These are phyloP conservation scores for Pogoniulus pusillus DNA, from an alignment of 2,797 vertebrate species.

Conservation along the genomic window DNA sequence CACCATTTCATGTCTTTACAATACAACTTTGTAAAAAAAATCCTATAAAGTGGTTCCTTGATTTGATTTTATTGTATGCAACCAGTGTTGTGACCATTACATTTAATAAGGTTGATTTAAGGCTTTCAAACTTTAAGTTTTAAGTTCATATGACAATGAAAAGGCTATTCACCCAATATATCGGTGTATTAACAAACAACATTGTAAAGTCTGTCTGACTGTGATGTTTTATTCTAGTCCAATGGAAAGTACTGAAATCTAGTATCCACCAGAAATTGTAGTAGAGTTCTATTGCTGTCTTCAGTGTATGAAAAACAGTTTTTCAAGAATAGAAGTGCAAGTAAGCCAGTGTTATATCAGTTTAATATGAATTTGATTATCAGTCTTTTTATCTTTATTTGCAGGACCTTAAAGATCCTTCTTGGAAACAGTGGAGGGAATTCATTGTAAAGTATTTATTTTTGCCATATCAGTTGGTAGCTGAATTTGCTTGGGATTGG, in stretches of 20 bases:
- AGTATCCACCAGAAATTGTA: neutral
- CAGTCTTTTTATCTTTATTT: neutral
- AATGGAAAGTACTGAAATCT: neutral
- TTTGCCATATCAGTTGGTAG: slow-evolving; percentile 92
- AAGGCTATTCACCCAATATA: neutral
- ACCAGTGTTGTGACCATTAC: neutral
- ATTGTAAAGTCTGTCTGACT: neutral
- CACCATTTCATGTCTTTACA: neutral
- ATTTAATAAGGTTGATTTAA: neutral
- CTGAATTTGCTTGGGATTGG: slow-evolving; percentile 97
- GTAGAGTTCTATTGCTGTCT: neutral
- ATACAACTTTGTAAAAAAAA: neutral
- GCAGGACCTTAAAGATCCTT: slow-evolving; percentile 83
- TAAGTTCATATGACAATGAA: neutral
- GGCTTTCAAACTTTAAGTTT: neutral
- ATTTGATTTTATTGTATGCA: neutral
- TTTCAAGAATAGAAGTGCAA: neutral
- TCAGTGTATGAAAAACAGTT: neutral
- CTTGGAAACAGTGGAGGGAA: slow-evolving; percentile 89
- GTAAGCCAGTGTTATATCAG: neutral
- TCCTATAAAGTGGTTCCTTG: neutral
- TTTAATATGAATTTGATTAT: neutral
- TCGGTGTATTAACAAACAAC: neutral
- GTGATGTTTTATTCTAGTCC: neutral
- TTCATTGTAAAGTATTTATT: slow-evolving; percentile 89